phyloP scores from a whole-genome alignment of 1,140 invertebrate genomes.

The Metopolophium dirhodum region DNA sequence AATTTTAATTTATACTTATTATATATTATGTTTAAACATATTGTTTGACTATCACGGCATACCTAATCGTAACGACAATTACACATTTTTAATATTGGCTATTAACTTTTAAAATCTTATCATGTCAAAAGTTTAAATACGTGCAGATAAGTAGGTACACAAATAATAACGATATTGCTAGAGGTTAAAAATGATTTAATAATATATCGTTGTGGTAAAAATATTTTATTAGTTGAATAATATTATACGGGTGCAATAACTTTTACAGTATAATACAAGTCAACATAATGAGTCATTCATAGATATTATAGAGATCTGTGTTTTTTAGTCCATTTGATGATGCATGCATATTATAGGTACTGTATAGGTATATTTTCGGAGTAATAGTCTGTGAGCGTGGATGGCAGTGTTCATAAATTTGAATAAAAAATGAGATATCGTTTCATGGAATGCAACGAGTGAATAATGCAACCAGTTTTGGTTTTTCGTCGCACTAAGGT shows the following conservation, averaged over 20 bases:
- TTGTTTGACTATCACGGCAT: background rate
- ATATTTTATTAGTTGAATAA: background rate
- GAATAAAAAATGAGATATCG: conserved; percentile 56
- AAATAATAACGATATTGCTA: background rate
- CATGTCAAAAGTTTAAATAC: background rate
- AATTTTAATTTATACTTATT: background rate
- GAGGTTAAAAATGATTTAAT: background rate
- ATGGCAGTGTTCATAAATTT: conserved; percentile 39
- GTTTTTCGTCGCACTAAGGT: background rate
- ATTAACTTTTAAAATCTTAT: background rate
- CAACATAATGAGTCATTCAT: background rate
- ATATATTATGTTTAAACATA: too few relatives aligned
- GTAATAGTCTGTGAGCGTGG: background rate
- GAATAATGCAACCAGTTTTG: conserved; percentile 53
- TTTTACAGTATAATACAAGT: background rate
- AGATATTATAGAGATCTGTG: background rate
- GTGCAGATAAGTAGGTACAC: background rate
- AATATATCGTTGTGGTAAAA: background rate
- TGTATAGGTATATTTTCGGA: background rate
- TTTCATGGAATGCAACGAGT: conserved; percentile 46
- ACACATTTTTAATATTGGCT: background rate
- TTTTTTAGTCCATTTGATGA: background rate
- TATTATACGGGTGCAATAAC: background rate
- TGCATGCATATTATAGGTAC: background rate
- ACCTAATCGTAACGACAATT: background rate